Base-by-base conservation (phyloP, 1,140 invertebrate species). In the Euwallacea fornicatus region DNA sequence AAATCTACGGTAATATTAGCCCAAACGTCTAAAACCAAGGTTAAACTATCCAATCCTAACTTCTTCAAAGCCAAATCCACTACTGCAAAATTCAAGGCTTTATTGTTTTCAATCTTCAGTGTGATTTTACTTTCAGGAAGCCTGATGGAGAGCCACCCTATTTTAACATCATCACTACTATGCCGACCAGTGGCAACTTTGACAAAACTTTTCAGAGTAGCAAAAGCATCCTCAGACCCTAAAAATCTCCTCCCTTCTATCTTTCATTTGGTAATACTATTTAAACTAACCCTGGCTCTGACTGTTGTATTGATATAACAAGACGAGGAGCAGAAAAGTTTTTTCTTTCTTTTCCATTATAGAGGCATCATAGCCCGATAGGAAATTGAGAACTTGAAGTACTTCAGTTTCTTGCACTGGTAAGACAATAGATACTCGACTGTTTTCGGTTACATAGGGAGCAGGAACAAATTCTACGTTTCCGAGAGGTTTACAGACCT, bases 391-490 rank as follows among this genome's bases (percentile, higher is more conserved):
- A 7, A 85, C 85, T 8, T 84, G 80, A 11, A 80, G 76, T 43
- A 83, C 84, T 70, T 88, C 85, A 2, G 79, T 76, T 15, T 83
- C 82, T 72, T 85, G 82, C 0, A 93, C 81, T 0, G 88, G 87
- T 43, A 97, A 77, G 69, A 97, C 79, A 64, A 97, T 83, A 74
- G 90, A 88, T 2, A 97, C 87, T 74, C 91, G 83, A 3, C 89
- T 88, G 78, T 90, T 94, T 85, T 97, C 95, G 0, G 93, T 97
- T 2, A 97, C 94, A 82, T 96, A 97, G 2, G 95, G 93, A 78
- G 94, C 91, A 4, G 91, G 88, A 7, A 96, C 85, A 50, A 96
- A 88, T 82, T 97, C 93, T 4, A 94, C 89, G 78, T 91, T 88
- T 21, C 92, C 91, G 55, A 97, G 81, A 0, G 93, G 90, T 75